These are phyloP conservation scores for Enteromius mattozi DNA, from an alignment of 2,797 vertebrate genomes.

Conservation along the genomic window DNA sequence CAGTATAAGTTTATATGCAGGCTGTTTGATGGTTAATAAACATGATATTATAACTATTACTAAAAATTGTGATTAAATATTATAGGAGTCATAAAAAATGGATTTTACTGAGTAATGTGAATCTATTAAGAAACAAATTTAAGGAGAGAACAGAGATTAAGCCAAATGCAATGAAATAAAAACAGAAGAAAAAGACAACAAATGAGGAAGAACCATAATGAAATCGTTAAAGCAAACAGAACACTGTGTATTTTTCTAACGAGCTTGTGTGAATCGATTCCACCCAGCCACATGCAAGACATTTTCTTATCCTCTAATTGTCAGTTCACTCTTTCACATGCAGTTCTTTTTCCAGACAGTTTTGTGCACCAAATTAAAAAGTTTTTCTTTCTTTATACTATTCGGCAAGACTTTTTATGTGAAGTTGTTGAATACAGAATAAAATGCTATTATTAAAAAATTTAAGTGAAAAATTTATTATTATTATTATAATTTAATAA, in stretches of 20 bases:
- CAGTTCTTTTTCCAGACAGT: slow-evolving; percentile 75
- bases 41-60: background rate
- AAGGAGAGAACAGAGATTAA: slow-evolving; percentile 1
- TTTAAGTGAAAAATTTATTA: background rate
- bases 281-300: slow-evolving; percentile 69
- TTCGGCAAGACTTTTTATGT: background rate
- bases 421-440: background rate
- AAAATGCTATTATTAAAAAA: background rate
- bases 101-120: background rate
- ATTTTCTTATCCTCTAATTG: slow-evolving; percentile 72
- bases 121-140: background rate
- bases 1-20: background rate
- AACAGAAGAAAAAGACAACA: slow-evolving; percentile 1
- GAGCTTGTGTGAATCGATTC: background rate
- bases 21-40: background rate
- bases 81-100: background rate
- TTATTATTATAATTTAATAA: background rate
- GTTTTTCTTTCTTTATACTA: slow-evolving; percentile 43
- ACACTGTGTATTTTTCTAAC: slow-evolving; percentile 24
- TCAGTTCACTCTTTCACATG: slow-evolving; percentile 62
- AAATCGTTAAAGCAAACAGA: slow-evolving; percentile 27
- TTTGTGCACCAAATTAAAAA: slow-evolving; percentile 66
- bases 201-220: slow-evolving; percentile 23
- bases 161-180: slow-evolving; percentile 13
- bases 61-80: background rate